Evolutionary conservation across 2,113 vertebrate genomes (phyloP).

Genomic region (Bos taurus): DNA sequence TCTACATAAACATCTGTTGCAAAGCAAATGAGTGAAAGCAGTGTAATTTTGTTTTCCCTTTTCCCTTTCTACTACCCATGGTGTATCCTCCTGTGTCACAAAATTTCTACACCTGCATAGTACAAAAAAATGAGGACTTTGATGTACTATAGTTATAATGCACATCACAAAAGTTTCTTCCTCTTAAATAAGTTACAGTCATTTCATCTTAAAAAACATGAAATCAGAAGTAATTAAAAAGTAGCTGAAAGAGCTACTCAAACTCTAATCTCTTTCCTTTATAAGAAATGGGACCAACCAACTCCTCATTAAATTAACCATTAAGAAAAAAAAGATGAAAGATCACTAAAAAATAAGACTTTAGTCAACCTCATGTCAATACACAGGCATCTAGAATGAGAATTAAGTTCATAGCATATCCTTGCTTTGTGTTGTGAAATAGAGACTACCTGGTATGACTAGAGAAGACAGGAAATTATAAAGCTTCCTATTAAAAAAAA

Average conservation of each 20-base stretch:
- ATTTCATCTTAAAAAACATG: conserved; percentile 12
- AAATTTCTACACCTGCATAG: background rate
- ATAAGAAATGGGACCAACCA: background rate
- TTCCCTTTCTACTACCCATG: background rate
- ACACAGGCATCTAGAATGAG: background rate
- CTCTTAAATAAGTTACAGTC: conserved; percentile 14
- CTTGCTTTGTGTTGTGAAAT: background rate
- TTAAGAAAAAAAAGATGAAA: conserved; percentile 30
- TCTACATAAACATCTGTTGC: conserved; percentile 51
- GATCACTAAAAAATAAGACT: background rate
- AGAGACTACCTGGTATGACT: background rate
- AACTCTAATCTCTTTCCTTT: background rate
- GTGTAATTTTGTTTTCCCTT: conserved; percentile 20
- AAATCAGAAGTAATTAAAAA: conserved; percentile 44
- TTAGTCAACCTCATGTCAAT: background rate
- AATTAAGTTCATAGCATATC: conserved; percentile 1
- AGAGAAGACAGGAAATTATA: background rate
- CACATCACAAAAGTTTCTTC: background rate
- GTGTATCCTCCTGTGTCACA: background rate
- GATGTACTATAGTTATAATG: background rate
- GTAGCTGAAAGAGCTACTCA: background rate
- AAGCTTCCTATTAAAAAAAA: background rate
- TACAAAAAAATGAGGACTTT: background rate
- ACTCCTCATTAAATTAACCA: background rate
- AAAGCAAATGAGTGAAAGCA: conserved; percentile 49